These are phyloP conservation scores for Torymus auratus DNA, from an alignment of 2,888 invertebrate genomes.

Conservation along the genomic window DNA sequence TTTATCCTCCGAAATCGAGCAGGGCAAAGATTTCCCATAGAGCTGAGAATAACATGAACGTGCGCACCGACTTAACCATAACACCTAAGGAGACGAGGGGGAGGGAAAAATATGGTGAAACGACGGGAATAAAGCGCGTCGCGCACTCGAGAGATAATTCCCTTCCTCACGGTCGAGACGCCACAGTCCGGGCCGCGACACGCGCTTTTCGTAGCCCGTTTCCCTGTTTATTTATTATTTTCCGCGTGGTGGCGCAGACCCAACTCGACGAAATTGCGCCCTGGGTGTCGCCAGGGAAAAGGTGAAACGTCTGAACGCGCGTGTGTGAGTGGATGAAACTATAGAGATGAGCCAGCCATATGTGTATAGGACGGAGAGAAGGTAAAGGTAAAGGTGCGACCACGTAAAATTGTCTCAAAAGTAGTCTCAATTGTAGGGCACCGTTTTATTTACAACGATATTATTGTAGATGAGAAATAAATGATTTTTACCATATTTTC, in stretches of 20 bases:
- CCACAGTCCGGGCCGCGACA: too few relatives aligned
- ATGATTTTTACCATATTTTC: too few relatives aligned
- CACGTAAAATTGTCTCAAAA: too few relatives aligned
- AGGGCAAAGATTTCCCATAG: too few relatives aligned
- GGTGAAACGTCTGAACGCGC: background rate
- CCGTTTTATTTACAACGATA: too few relatives aligned
- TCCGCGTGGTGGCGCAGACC: background rate
- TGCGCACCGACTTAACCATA: background rate
- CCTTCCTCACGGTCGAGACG: background rate
- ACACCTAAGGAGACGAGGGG: background rate
- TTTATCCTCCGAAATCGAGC: too few relatives aligned
- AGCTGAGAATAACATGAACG: too few relatives aligned
- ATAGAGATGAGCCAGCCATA: too few relatives aligned
- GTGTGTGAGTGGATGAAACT: background rate
- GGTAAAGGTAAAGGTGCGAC: background rate
- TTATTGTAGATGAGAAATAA: too few relatives aligned
- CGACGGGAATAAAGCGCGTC: background rate
- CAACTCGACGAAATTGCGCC: conserved; percentile 15
- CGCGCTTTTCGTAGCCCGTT: conserved; percentile 6
- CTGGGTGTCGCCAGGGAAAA: conserved; percentile 23
- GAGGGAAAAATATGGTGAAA: background rate
- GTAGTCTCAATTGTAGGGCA: too few relatives aligned
- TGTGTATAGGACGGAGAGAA: too few relatives aligned
- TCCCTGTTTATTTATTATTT: conserved; percentile 45
- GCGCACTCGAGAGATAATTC: conserved; percentile 28